Percentiles rank a stretch among this genome's conserved stretches.
Conservation (phyloP, 2,113 vertebrate genomes). For the Paracanthobrama guichenoti region DNA sequence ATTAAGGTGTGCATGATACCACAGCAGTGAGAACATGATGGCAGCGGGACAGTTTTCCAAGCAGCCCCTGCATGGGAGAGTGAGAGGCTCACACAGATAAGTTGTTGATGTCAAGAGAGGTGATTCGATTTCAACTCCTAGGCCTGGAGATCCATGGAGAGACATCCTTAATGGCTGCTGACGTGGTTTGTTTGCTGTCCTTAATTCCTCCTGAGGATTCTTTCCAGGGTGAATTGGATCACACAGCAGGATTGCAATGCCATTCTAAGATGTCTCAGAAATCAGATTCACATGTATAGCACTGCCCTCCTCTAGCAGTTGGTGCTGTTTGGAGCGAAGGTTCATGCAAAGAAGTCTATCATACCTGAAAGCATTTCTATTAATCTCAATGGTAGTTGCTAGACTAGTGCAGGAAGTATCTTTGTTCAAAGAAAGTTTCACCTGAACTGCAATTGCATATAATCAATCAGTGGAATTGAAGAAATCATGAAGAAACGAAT, state of each 20-base stretch:
- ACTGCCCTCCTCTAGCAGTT: background rate
- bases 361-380: background rate
- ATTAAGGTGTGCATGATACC: slow-evolving; percentile 36
- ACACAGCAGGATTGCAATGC: slow-evolving; percentile 17
- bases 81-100: slow-evolving; percentile 41
- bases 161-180: slow-evolving; percentile 67
- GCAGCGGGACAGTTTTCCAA: slow-evolving; percentile 17
- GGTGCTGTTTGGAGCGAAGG: background rate
- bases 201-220: slow-evolving; percentile 63
- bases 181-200: slow-evolving; percentile 65
- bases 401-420: too few species aligned
- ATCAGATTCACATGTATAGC: slow-evolving; percentile 27
- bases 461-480: too few species aligned
- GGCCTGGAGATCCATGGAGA: slow-evolving; percentile 53
- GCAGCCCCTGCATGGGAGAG: slow-evolving; percentile 1
- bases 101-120: slow-evolving; percentile 55
- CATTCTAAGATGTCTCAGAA: slow-evolving; percentile 39
- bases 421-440: too few species aligned
- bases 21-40: slow-evolving; percentile 32
- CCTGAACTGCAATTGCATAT: too few species aligned
- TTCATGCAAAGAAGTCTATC: background rate
- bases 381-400: background rate
- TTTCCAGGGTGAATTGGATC: slow-evolving; percentile 63
- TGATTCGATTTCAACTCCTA: slow-evolving; percentile 52
- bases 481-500: too few species aligned